Evolutionary conservation across 2,113 vertebrate species (phyloP).

Genomic region (Apodemus speciosus): DNA sequence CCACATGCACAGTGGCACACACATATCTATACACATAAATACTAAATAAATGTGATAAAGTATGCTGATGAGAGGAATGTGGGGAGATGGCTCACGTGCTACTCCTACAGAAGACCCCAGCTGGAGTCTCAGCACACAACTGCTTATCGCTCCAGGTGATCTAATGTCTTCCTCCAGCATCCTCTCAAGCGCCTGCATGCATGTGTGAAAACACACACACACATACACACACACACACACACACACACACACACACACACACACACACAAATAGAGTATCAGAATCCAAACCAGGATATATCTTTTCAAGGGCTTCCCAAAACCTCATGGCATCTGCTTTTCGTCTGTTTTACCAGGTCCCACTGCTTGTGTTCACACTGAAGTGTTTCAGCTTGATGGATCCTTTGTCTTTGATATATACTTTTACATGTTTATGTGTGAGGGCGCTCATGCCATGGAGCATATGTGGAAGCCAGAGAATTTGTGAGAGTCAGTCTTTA

Average conservation of each 20-base stretch:
- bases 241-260: neutral
- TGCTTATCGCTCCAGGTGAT: neutral
- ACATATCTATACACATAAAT: neutral
- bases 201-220: neutral
- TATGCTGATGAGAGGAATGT: neutral
- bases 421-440: neutral
- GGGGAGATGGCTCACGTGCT: no score
- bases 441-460: neutral
- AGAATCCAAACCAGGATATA: neutral
- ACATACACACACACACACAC: no score
- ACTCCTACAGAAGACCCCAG: neutral
- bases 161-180: neutral
- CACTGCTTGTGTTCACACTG: neutral
- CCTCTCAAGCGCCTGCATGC: neutral
- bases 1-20: neutral
- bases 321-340: neutral
- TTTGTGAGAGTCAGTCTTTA: neutral
- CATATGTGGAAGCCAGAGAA: neutral
- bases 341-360: neutral
- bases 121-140: neutral
- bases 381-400: neutral
- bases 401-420: neutral
- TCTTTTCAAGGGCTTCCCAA: neutral
- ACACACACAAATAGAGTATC: neutral
- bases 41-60: neutral